Percentiles rank a stretch among this genome's conserved stretches.
phyloP scores from a whole-genome alignment of 1,140 invertebrate genomes.

The Sycobia sp. region DNA sequence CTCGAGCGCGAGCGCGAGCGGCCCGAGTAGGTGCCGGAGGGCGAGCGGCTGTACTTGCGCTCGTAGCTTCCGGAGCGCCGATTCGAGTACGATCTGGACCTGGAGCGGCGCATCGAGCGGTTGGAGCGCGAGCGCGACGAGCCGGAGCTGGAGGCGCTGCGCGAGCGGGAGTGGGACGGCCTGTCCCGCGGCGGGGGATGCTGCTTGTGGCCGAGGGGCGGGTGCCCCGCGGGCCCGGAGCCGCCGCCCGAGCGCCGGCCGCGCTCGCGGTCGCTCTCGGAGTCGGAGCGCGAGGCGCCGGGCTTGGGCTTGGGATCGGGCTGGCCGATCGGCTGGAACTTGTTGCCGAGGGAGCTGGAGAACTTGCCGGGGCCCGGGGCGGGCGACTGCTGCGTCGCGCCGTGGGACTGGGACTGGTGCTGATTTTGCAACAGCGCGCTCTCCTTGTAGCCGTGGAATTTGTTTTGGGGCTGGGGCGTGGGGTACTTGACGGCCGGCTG shows the following conservation, averaged over 20 bases:
- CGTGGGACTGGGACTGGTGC: conserved; percentile 15
- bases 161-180: conserved; percentile 62
- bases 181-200: conserved; percentile 45
- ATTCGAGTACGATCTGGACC: conserved; percentile 59
- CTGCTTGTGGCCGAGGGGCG: conserved; percentile 34
- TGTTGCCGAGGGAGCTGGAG: conserved; percentile 48
- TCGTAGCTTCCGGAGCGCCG: conserved; percentile 64
- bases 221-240: not conserved
- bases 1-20: conserved; percentile 62
- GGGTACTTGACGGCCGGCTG: conserved; percentile 55
- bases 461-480: conserved; percentile 52
- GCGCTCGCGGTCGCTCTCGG: conserved; percentile 56
- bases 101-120: conserved; percentile 61
- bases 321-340: conserved; percentile 59
- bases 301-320: conserved; percentile 31
- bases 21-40: conserved; percentile 58
- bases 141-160: conserved; percentile 61
- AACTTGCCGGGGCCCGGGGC: conserved; percentile 44
- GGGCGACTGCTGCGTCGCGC: too few relatives aligned
- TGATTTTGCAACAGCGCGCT: conserved; percentile 39
- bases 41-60: conserved; percentile 62
- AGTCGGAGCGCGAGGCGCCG: conserved; percentile 50
- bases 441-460: conserved; percentile 55
- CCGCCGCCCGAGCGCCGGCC: conserved; percentile 39
- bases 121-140: conserved; percentile 61